Base-by-base conservation (phyloP, 2,797 vertebrate species). In the Bovichtus variegatus region DNA sequence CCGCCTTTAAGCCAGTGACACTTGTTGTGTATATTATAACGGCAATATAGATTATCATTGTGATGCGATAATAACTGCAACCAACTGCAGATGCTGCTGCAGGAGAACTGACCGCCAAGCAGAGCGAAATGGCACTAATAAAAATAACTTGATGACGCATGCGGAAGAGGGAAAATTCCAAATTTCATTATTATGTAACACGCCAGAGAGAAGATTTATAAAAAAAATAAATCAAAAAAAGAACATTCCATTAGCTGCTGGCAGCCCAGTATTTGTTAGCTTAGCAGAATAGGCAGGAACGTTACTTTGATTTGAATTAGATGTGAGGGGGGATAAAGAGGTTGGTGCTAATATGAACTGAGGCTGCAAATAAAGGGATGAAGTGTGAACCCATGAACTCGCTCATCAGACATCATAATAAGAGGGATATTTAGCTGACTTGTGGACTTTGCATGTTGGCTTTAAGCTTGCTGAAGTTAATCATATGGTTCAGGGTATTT, bases 221-320 rank as follows among this genome's bases (percentile, higher is more conserved):
- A 10, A 72, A 68, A n/a, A n/a, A n/a, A n/a, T n/a, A n/a, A n/a
- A n/a, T n/a, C n/a, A n/a, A n/a, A n/a, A 53, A 67, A 72, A 60
- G 18, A 51, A 64, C 84, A 88, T 83, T 86, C 67, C 65, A 38
- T 77, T 86, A 53, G 77, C 70, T 58, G 46, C 38, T 40, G 41
- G 29, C 23, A 51, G 51, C 44, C 46, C 38, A 15, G 36, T n/a
- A 6, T 66, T 40, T 38, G 12, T 54, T 5, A 9, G 44, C 11
- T 58, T 16, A 50, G 21, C 41, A 62, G 9, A 23, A 46, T 47
- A 62, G 9, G 3, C 18, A 36, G 46, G 27, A 19, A 31, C 68
- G 31, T 71, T 67, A 2, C 62, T 62, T 43, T 46, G 40, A 80
- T 69, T 54, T 65, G 6, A 78, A 47, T 11, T 71, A 51, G 18